A percentile compares a stretch with the other conserved stretches of the same genome.
Evolutionary conservation across 2,113 vertebrate genomes (phyloP).

Genomic region (Laticauda colubrina): DNA sequence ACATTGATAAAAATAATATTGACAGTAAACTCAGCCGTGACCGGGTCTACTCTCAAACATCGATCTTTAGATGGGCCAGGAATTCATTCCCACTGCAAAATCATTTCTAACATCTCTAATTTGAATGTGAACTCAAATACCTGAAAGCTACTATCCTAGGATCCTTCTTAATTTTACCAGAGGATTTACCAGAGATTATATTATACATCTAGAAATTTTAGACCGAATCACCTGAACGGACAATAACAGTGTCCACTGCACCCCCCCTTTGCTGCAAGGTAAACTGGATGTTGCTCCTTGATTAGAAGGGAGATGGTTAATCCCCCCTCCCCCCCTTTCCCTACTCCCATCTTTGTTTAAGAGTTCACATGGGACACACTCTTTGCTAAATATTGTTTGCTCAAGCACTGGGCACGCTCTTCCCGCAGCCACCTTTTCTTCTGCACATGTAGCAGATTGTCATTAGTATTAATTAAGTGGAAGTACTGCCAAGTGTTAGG

Average conservation of each 20-base stretch:
- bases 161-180: not conserved
- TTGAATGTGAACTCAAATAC: not conserved
- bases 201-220: not conserved
- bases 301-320: not conserved
- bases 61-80: not conserved
- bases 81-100: not conserved
- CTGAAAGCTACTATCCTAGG: not conserved
- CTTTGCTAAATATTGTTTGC: not conserved
- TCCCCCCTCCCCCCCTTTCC: not conserved
- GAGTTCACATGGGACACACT: not conserved
- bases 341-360: not conserved
- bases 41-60: not conserved
- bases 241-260: not conserved
- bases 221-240: not conserved
- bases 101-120: not conserved
- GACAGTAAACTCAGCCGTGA: not conserved
- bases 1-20: not conserved
- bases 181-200: not conserved
- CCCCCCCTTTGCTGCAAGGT: accelerated
- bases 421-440: not conserved
- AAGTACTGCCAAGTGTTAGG: not conserved
- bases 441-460: not conserved
- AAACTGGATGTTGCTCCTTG: not conserved
- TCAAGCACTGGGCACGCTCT: not conserved
- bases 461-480: not conserved